These are phyloP conservation scores for Palloptera scutellata DNA, from an alignment of 2,888 invertebrate species.

Conservation along the genomic window DNA sequence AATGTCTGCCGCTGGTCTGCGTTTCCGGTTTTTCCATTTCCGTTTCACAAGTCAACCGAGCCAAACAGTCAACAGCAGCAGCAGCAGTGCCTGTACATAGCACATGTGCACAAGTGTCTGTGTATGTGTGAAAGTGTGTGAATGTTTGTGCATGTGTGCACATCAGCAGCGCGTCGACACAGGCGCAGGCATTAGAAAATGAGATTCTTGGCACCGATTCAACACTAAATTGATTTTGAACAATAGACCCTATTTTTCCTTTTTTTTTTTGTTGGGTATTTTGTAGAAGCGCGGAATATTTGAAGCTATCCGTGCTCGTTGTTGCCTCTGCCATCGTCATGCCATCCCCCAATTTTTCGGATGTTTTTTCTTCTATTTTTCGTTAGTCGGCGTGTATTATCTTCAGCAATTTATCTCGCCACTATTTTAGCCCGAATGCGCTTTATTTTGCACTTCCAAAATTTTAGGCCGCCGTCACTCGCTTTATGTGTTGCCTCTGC, in stretches of 20 bases:
- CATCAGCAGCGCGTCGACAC: too few species aligned
- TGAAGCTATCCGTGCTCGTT: background rate
- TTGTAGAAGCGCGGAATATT: background rate
- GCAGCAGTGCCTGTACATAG: background rate
- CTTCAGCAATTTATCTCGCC: slow-evolving; percentile 45
- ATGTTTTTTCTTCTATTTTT: slow-evolving; percentile 2
- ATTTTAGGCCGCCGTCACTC: slow-evolving; percentile 26
- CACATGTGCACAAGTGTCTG: background rate
- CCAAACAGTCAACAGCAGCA: too few species aligned
- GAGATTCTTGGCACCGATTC: slow-evolving; percentile 62
- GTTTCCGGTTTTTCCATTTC: slow-evolving; percentile 39
- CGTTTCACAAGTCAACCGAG: slow-evolving; percentile 13
- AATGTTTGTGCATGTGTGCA: slow-evolving; percentile 17
- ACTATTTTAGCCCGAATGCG: slow-evolving; percentile 31
- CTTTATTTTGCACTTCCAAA: slow-evolving; percentile 43
- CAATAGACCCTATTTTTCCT: slow-evolving; percentile 44
- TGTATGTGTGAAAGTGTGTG: slow-evolving; percentile 10
- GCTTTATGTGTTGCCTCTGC: background rate
- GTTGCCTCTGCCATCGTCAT: background rate
- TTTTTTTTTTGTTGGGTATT: too few species aligned
- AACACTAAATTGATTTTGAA: slow-evolving; percentile 62
- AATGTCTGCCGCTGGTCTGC: slow-evolving; percentile 36
- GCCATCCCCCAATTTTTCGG: slow-evolving; percentile 1
- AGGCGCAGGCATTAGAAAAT: slow-evolving; percentile 49
- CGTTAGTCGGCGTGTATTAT: slow-evolving; percentile 32